These are phyloP conservation scores for Xerus inauris DNA, from an alignment of 2,113 vertebrate species.

Conservation along the genomic window DNA sequence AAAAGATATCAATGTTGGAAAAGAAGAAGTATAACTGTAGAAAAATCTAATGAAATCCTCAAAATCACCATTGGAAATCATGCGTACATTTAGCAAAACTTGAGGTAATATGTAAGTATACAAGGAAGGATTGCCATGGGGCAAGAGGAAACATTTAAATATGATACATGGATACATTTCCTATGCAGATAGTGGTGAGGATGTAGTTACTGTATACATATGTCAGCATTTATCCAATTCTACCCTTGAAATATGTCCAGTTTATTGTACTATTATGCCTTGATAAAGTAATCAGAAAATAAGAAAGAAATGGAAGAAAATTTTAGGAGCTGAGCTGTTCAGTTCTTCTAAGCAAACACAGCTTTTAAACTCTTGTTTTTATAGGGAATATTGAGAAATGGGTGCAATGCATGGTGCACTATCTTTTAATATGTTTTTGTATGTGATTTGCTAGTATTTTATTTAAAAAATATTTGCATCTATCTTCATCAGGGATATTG, in stretches of 20 bases:
- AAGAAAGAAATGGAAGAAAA: neutral
- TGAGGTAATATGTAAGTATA: neutral
- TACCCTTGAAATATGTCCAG: neutral
- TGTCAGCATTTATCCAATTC: neutral
- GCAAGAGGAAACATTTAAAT: neutral
- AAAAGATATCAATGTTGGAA: too few species aligned
- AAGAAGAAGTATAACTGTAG: too few species aligned
- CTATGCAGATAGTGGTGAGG: neutral
- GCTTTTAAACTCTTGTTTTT: neutral
- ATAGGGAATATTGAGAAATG: neutral
- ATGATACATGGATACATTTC: too few species aligned
- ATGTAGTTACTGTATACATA: neutral
- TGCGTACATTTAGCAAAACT: too few species aligned
- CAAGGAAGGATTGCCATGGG: neutral
- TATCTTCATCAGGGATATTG: too few species aligned
- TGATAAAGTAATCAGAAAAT: neutral
- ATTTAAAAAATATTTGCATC: too few species aligned
- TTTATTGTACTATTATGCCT: neutral
- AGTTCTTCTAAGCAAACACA: neutral
- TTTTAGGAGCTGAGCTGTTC: too few species aligned
- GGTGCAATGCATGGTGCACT: too few species aligned
- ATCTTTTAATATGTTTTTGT: too few species aligned
- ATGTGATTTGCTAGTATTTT: too few species aligned
- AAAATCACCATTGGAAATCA: too few species aligned
- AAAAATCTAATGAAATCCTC: too few species aligned